phyloP scores from a whole-genome alignment of 2,113 vertebrate genomes.

The Pseudorasbora parva region DNA sequence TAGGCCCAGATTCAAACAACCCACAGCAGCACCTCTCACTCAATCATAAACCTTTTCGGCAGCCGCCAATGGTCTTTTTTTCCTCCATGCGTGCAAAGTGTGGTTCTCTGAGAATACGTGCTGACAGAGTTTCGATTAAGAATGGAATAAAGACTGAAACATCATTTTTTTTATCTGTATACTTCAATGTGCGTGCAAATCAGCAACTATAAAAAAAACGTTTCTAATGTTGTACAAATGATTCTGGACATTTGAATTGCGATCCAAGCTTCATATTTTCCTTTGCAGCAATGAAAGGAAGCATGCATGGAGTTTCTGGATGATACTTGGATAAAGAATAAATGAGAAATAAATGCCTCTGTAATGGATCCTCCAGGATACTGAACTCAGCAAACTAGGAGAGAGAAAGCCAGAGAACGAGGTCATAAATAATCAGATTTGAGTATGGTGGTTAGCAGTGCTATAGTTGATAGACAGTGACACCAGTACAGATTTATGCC shows the following conservation, averaged over 20 bases:
- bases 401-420: conserved; percentile 38
- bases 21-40: not conserved
- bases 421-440: conserved; percentile 66
- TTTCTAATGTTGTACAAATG: not conserved
- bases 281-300: conserved; percentile 23
- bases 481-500: conserved; percentile 61
- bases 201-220: not conserved
- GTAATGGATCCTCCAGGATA: conserved; percentile 40
- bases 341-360: conserved; percentile 28
- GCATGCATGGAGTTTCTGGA: conserved; percentile 21
- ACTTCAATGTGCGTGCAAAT: not conserved
- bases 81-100: not conserved
- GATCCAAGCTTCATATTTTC: not conserved
- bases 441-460: conserved; percentile 53
- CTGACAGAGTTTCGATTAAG: conserved; percentile 23
- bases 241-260: conserved; percentile 21
- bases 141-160: not conserved
- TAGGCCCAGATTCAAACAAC: conserved; percentile 28
- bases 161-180: not conserved
- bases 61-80: not conserved
- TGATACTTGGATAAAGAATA: conserved; percentile 20
- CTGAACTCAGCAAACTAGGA: conserved; percentile 28
- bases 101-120: not conserved
- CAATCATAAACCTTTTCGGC: conserved; percentile 24
- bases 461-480: conserved; percentile 54